Conservation (phyloP, 2,888 invertebrate genomes). For the Apoda limacodes region DNA sequence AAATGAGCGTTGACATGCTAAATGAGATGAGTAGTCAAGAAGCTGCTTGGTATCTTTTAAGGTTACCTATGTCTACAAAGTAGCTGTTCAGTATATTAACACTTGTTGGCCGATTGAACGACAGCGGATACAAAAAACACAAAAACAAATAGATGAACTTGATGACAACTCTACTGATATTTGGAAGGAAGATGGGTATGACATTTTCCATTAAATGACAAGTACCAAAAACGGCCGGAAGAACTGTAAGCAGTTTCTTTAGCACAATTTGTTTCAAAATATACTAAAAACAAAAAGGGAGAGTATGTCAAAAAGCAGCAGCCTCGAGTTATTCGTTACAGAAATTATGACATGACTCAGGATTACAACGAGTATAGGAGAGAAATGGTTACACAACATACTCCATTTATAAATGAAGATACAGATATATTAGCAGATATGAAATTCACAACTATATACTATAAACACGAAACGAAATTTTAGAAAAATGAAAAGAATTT, state of each 20-base stretch:
- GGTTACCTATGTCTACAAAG: too few species aligned
- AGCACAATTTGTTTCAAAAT: background rate
- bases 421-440: conserved; percentile 27
- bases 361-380: conserved; percentile 26
- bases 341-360: conserved; percentile 27
- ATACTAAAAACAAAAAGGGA: conserved; percentile 4
- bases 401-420: conserved; percentile 30
- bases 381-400: conserved; percentile 29
- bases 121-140: too few species aligned
- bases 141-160: background rate
- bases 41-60: too few species aligned
- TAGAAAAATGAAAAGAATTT: conserved; percentile 24
- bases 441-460: conserved; percentile 23
- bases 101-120: too few species aligned
- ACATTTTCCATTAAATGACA: too few species aligned
- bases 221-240: background rate
- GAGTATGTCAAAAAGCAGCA: conserved; percentile 16
- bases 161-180: background rate
- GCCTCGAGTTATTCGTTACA: conserved; percentile 27
- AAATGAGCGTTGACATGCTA: too few species aligned
- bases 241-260: background rate
- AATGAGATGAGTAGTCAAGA: too few species aligned
- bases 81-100: too few species aligned
- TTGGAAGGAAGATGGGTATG: conserved; percentile 1
- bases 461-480: conserved; percentile 24